A percentile compares a stretch with the other conserved stretches of the same genome.
These are phyloP conservation scores for Megamerina dolium DNA, from an alignment of 2,888 invertebrate species.

Conservation along the genomic window DNA sequence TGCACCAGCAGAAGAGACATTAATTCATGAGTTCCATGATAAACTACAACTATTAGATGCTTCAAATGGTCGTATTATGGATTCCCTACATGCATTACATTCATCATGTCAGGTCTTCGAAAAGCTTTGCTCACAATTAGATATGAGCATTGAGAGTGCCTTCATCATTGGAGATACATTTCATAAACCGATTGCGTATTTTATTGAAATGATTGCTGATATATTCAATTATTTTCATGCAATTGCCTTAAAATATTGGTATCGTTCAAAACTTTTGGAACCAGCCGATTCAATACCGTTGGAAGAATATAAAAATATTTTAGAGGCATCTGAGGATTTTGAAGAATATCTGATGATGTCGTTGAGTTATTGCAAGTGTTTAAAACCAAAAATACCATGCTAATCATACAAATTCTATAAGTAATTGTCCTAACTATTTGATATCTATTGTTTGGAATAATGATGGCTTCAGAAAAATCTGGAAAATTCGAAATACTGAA, in stretches of 20 bases:
- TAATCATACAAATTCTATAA: no score
- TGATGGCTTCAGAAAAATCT: no score
- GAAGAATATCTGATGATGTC: slow-evolving; percentile 29
- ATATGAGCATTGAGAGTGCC: slow-evolving; percentile 26
- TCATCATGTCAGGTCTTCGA: slow-evolving; percentile 27
- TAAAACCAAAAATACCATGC: slow-evolving; percentile 22
- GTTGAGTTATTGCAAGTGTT: slow-evolving; percentile 35
- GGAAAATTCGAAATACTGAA: no score
- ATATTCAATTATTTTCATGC: slow-evolving; percentile 36
- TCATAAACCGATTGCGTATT: slow-evolving; percentile 31
- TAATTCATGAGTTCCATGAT: slow-evolving; percentile 36
- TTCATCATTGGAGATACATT: slow-evolving; percentile 32
- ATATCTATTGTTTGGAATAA: no score
- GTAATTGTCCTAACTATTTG: no score
- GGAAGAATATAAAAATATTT: slow-evolving; percentile 31
- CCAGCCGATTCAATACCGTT: slow-evolving; percentile 30
- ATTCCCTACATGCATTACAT: slow-evolving; percentile 21
- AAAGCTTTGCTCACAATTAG: slow-evolving; percentile 26
- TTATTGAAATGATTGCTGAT: slow-evolving; percentile 32
- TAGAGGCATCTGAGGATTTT: slow-evolving; percentile 31
- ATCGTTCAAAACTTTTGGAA: slow-evolving; percentile 34
- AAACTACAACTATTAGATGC: slow-evolving; percentile 27
- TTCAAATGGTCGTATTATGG: slow-evolving; percentile 28
- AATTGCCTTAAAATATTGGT: slow-evolving; percentile 30
- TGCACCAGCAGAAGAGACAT: slow-evolving; percentile 33